Conservation (phyloP, 2,113 vertebrate species). For the Promerops cafer region DNA sequence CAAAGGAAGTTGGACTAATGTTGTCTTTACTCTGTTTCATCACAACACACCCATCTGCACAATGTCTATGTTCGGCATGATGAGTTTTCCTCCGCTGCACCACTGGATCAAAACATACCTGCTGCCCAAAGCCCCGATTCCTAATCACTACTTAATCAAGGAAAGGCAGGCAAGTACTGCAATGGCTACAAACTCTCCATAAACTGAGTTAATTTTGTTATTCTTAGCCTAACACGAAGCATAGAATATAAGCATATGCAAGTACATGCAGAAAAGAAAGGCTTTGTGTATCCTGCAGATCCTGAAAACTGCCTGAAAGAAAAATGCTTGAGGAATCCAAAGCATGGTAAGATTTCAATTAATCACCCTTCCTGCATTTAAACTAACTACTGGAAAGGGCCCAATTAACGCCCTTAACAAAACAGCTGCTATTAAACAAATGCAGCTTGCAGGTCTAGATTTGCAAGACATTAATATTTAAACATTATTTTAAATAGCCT, state of each 20-base stretch:
- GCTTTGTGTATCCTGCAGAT: neutral
- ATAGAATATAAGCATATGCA: neutral
- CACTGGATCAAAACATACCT: fast-evolving
- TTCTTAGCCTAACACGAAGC: neutral
- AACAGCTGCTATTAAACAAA: neutral
- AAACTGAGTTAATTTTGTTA: neutral
- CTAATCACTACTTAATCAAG: fast-evolving
- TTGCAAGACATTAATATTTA: neutral
- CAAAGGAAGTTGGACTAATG: neutral
- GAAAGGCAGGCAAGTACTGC: neutral
- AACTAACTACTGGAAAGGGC: neutral
- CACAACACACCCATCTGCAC: fast-evolving
- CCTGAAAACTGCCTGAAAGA: neutral
- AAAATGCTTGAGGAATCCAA: neutral
- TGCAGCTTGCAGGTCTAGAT: neutral
- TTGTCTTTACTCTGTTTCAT: neutral
- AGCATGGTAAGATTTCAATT: neutral
- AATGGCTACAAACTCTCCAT: neutral
- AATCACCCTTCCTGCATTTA: neutral
- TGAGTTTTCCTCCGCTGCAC: neutral
- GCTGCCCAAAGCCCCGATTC: neutral
- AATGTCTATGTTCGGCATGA: neutral
- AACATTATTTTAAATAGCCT: neutral
- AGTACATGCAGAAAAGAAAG: neutral
- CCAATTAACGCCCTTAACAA: neutral